These are phyloP conservation scores for Microctonus aethiopoides DNA, from an alignment of 2,888 invertebrate genomes.

Conservation along the genomic window DNA sequence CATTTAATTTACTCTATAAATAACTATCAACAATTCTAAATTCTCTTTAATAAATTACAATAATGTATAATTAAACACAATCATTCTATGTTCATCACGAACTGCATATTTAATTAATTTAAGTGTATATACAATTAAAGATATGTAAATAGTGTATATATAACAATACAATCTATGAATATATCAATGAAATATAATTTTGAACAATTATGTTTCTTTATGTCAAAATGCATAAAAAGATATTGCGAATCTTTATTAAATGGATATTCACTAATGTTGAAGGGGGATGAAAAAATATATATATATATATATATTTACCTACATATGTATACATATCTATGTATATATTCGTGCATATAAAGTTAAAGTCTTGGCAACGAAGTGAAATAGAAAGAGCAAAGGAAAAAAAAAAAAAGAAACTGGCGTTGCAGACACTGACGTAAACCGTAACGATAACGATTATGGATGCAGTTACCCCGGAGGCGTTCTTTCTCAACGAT, in stretches of 20 bases:
- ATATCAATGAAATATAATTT: slow-evolving; percentile 1
- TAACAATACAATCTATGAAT: background rate
- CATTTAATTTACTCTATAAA: too few relatives aligned
- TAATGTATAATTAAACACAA: background rate
- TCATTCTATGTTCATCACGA: background rate
- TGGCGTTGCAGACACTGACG: slow-evolving; percentile 57
- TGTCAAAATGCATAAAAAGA: slow-evolving; percentile 1
- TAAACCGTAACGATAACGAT: slow-evolving; percentile 68
- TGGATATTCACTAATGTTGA: slow-evolving; percentile 10
- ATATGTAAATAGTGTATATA: background rate
- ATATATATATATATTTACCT: background rate
- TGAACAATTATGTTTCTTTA: slow-evolving; percentile 2
- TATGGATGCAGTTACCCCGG: slow-evolving; percentile 65
- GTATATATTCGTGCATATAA: slow-evolving; percentile 1
- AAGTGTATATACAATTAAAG: background rate
- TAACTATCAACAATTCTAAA: too few relatives aligned
- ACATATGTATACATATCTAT: too few relatives aligned
- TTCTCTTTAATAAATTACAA: background rate
- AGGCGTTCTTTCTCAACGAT: slow-evolving; percentile 66
- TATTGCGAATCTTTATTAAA: slow-evolving; percentile 10
- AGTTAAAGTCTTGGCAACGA: slow-evolving; percentile 25
- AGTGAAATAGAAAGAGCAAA: slow-evolving; percentile 40
- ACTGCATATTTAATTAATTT: background rate
- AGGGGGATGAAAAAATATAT: background rate
- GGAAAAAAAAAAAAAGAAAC: slow-evolving; percentile 27